Evolutionary conservation across 2,797 vertebrate genomes (phyloP), one percentile per base, ranked within the genome.

Genomic region (Rhinogobio ventralis): DNA sequence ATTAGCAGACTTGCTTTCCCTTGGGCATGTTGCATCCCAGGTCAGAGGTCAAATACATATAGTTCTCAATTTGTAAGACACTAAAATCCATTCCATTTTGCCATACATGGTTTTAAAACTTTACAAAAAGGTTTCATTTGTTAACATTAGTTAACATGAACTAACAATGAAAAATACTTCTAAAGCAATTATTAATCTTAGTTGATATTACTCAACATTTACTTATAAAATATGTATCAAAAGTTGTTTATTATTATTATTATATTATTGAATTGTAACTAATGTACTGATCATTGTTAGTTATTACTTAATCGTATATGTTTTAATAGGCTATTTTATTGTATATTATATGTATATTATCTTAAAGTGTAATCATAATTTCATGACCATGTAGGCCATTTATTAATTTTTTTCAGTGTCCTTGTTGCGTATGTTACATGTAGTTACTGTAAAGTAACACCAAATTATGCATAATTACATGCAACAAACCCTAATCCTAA

Each of bases 1-100:
- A 83, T 87, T 36, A 51, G 64, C 68, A 30, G 68, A 80, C 33
- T 78, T 69, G 15, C 73, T 33, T 79, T 67, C 42, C 73, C 57
- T 81, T 60, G 14, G 42, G 46, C 25, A 57, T 66, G 67, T 81
- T 17, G 15, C 60, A 17, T 8, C 28, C 69, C 23, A 51, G 73
- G 51, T 77, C 78, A 51, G 57, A 81, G 76, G 72, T 45, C 25
- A 64, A 57, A 64, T 46, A 86, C 49, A 60, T 46, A 73, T 45
- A 17, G 23, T 60, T 57, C 36, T 42, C 23, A 79, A 8, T 60
- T 60, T 60, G n/a, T 13, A 60, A 49, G 13, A 49, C 14, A 36
- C 20, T 71, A 66, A 33, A 53, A 66, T 30, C 23, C 30, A 72
- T 71, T 78, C 23, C 23, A 60, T 77, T n/a, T 60, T 45, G 4